Percentiles rank a stretch among this genome's conserved stretches.
phyloP scores from a whole-genome alignment of 2,113 vertebrate species.

The Pelobates fuscus region DNA sequence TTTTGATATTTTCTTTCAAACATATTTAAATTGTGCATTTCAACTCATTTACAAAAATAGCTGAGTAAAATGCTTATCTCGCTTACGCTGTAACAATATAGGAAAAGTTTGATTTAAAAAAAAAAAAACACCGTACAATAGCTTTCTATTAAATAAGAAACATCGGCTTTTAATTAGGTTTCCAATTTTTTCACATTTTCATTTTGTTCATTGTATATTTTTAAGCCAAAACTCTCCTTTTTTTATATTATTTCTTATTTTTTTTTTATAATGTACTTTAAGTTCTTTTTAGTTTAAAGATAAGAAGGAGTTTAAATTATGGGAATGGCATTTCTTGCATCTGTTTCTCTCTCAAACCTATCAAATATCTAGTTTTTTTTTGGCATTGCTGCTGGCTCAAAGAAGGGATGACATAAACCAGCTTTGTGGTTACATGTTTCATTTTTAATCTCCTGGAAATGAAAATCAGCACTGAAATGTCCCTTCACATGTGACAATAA shows the following conservation, averaged over 20 bases:
- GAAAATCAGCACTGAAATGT: slow-evolving; percentile 77
- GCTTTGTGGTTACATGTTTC: slow-evolving; percentile 87
- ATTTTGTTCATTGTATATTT: slow-evolving; percentile 73
- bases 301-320: slow-evolving; percentile 86
- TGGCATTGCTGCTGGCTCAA: slow-evolving; percentile 80
- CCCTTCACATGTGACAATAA: slow-evolving; percentile 75
- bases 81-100: slow-evolving; percentile 52
- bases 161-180: slow-evolving; percentile 83
- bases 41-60: slow-evolving; percentile 54
- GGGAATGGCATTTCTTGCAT: slow-evolving; percentile 83
- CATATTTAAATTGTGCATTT: slow-evolving; percentile 44
- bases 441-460: slow-evolving; percentile 82
- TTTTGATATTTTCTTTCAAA: slow-evolving; percentile 52
- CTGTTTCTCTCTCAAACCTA: slow-evolving; percentile 87
- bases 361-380: slow-evolving; percentile 87
- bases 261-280: neutral
- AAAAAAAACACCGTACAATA: slow-evolving; percentile 42
- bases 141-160: slow-evolving; percentile 51
- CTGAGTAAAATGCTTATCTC: slow-evolving; percentile 51
- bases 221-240: slow-evolving; percentile 65
- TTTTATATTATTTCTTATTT: neutral
- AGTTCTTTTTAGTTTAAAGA: slow-evolving; percentile 64
- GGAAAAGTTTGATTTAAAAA: neutral
- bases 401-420: slow-evolving; percentile 87
- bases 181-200: slow-evolving; percentile 61